Percentiles rank a stretch among this genome's conserved stretches.
Conservation (phyloP, 2,797 vertebrate species). For the Lagodon rhomboides region DNA sequence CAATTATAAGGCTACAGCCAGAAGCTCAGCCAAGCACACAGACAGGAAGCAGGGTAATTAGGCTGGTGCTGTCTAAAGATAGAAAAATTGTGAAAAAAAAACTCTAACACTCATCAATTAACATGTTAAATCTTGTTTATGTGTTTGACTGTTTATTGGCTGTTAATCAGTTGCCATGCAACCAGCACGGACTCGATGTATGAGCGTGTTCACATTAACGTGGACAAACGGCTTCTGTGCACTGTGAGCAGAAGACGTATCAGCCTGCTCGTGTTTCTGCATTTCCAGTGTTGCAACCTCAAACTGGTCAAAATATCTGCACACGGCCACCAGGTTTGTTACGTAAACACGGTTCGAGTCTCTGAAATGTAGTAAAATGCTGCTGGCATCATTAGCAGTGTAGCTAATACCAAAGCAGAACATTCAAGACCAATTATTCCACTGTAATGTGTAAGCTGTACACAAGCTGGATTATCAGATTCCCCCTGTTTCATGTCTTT, state of each 20-base stretch:
- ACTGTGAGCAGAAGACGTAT: neutral
- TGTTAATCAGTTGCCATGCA: neutral
- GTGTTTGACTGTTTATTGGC: neutral
- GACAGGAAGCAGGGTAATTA: neutral
- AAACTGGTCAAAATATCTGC: neutral
- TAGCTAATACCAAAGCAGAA: neutral
- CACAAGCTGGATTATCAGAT: no score
- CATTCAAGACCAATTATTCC: no score
- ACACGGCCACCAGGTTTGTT: neutral
- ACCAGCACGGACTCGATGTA: neutral
- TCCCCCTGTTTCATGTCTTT: no score
- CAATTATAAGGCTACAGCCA: neutral
- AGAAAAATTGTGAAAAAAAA: neutral
- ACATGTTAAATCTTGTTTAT: neutral
- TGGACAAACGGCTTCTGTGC: neutral
- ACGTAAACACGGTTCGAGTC: neutral
- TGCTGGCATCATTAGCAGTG: neutral
- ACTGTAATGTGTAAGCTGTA: no score
- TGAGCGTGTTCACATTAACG: neutral
- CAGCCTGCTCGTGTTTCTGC: neutral
- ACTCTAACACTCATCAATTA: neutral
- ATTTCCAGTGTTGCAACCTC: neutral
- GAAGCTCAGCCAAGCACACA: neutral
- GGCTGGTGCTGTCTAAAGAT: neutral
- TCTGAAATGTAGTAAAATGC: neutral